A percentile compares a stretch with the other conserved stretches of the same genome.
phyloP scores from a whole-genome alignment of 2,113 vertebrate genomes.

The Hydrochoerus hydrochaeris region DNA sequence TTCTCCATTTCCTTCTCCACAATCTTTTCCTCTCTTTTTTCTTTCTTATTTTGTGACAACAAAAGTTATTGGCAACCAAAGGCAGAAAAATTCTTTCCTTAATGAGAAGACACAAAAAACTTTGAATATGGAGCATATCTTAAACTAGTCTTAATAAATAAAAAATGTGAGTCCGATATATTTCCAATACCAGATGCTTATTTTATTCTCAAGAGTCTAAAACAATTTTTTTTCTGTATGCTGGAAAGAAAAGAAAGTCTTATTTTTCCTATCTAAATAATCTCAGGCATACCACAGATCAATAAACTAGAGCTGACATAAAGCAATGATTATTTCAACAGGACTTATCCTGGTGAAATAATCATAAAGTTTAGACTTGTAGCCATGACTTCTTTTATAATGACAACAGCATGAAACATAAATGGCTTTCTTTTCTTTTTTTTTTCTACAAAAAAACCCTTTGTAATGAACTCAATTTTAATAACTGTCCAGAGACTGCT shows the following conservation, averaged over 20 bases:
- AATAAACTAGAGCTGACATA: constrained; percentile 54
- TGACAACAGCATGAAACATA: background rate
- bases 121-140: constrained; percentile 5
- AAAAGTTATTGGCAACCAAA: constrained; percentile 28
- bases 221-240: constrained; percentile 33
- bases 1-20: background rate
- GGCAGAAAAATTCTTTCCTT: background rate
- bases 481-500: constrained; percentile 17
- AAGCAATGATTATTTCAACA: constrained; percentile 73
- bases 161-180: constrained; percentile 31
- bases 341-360: constrained; percentile 73
- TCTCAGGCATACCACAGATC: constrained; percentile 67
- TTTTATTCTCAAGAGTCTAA: constrained; percentile 35
- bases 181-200: constrained; percentile 62
- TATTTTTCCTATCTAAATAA: constrained; percentile 68
- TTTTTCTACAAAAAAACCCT: constrained; percentile 53
- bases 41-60: background rate
- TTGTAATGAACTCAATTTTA: constrained; percentile 64
- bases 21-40: background rate
- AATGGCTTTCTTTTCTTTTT: constrained; percentile 48
- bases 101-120: background rate
- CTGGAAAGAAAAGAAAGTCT: constrained; percentile 48
- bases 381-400: constrained; percentile 65
- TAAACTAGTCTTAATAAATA: constrained; percentile 63
- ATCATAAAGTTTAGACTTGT: constrained; percentile 72